A percentile compares a stretch with the other conserved stretches of the same genome.
These are phyloP conservation scores for Ormyrus pomaceus DNA, from an alignment of 2,888 invertebrate genomes.

Conservation along the genomic window DNA sequence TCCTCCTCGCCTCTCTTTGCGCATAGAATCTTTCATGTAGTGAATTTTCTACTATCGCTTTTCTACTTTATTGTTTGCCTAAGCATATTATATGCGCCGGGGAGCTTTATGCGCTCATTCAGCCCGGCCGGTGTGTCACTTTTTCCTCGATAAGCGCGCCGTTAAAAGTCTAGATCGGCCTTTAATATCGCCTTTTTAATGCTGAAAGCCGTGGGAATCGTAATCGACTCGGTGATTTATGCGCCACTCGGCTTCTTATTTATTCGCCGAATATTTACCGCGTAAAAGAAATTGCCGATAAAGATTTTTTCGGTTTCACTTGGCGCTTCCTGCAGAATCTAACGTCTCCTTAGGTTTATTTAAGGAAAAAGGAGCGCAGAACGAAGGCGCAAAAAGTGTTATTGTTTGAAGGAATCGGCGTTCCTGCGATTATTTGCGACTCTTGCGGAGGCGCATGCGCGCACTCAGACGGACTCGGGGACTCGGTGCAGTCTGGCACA, in stretches of 20 bases:
- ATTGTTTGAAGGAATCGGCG: conserved; percentile 9
- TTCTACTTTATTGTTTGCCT: conserved; percentile 35
- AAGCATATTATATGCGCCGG: conserved; percentile 22
- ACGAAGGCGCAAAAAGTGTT: no score
- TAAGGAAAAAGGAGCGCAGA: no score
- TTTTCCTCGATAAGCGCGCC: conserved; percentile 12
- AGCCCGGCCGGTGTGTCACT: conserved; percentile 12
- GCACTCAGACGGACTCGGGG: neutral
- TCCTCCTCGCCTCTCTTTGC: conserved; percentile 18
- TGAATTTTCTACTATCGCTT: conserved; percentile 19
- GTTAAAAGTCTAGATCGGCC: conserved; percentile 12
- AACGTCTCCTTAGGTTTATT: no score
- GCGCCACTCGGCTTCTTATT: no score
- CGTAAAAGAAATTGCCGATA: no score
- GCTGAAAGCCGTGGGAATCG: conserved; percentile 16
- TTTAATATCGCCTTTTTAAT: conserved; percentile 19
- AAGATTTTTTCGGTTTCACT: no score
- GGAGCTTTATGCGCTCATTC: conserved; percentile 26
- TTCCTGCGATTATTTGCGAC: neutral
- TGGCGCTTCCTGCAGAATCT: no score
- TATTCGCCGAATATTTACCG: no score
- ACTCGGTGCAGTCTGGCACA: conserved; percentile 28
- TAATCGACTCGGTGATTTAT: no score
- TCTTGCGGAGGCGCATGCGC: conserved; percentile 20
- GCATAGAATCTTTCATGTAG: conserved; percentile 19